Conservation (phyloP, 2,797 vertebrate species). For the Hapalemur alaotrensis region DNA sequence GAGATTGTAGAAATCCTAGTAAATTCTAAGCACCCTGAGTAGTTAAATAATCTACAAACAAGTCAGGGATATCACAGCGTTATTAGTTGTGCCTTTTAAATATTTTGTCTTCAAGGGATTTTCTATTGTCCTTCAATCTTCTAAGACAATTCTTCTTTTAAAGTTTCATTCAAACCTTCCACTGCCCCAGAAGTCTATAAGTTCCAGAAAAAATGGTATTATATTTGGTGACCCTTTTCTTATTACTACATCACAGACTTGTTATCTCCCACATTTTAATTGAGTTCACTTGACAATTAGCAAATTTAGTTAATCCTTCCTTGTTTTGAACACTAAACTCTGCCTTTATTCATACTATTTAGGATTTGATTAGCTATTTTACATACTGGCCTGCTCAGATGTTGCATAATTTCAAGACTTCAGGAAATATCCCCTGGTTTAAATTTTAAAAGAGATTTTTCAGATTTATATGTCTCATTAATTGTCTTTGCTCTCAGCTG, state of each 20-base stretch:
- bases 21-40: background rate
- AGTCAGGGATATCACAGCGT: background rate
- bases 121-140: background rate
- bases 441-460: background rate
- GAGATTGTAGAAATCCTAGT: background rate
- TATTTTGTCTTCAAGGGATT: background rate
- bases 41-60: background rate
- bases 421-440: background rate
- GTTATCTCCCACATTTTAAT: background rate
- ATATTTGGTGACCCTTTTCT: background rate
- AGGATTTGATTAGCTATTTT: constrained; percentile 8
- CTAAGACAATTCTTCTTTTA: background rate
- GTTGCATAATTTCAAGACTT: background rate
- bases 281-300: background rate
- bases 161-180: background rate
- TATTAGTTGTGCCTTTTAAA: background rate
- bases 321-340: background rate
- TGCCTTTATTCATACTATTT: background rate
- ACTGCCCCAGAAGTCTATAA: background rate
- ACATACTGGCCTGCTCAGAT: background rate
- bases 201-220: background rate
- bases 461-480: background rate
- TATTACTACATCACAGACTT: background rate
- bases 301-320: background rate
- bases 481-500: background rate